Percentiles rank a stretch among this genome's conserved stretches.
phyloP scores from a whole-genome alignment of 2,797 vertebrate genomes.

The Ispidina lecontei region DNA sequence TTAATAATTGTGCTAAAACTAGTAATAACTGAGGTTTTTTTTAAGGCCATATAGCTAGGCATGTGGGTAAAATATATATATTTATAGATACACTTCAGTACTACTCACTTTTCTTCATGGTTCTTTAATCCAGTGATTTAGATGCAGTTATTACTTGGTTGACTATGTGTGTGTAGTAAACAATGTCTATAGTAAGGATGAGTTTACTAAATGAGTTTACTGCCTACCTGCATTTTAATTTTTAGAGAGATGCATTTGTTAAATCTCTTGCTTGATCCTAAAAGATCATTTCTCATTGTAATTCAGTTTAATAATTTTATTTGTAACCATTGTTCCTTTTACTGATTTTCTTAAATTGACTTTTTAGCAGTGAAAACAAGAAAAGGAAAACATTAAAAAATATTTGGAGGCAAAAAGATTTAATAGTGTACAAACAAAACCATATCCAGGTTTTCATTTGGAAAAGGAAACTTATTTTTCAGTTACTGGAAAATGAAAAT shows the following conservation, averaged over 20 bases:
- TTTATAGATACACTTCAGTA: not conserved
- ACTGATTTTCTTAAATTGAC: not conserved
- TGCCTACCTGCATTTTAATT: not conserved
- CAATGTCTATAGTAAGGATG: not conserved
- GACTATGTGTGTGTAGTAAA: accelerated
- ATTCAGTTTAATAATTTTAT: not conserved
- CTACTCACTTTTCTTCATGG: not conserved
- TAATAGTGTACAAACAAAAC: not conserved
- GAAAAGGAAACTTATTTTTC: not conserved
- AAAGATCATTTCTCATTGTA: not conserved
- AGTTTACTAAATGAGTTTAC: not conserved
- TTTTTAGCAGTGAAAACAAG: not conserved
- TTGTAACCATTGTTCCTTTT: not conserved
- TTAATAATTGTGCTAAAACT: slow-evolving; percentile 5
- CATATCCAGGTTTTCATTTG: not conserved
- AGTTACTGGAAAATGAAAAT: not conserved
- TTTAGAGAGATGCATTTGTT: not conserved
- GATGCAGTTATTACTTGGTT: not conserved
- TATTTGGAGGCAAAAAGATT: not conserved
- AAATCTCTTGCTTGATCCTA: not conserved
- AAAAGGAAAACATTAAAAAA: not conserved
- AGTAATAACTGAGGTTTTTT: not conserved
- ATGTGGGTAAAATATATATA: not conserved
- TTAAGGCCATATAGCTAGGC: not conserved
- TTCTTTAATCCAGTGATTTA: not conserved